phyloP scores from a whole-genome alignment of 2,888 invertebrate species.

The Epinotia nisella region DNA sequence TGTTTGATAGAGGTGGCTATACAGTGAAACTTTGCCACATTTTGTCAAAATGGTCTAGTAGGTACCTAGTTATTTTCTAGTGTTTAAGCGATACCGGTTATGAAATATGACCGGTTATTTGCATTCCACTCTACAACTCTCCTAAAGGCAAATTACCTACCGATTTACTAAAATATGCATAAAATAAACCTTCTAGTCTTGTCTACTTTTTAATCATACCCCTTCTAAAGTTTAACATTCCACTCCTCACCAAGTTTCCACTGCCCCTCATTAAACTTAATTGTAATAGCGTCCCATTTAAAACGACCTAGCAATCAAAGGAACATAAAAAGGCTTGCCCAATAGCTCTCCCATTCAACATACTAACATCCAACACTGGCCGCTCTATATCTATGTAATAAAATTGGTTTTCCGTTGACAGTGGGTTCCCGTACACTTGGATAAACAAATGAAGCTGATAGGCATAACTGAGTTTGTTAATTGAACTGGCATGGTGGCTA shows the following conservation, averaged over 20 bases:
- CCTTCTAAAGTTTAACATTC: not conserved
- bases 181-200: not conserved
- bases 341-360: conserved; percentile 12
- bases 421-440: conserved; percentile 7
- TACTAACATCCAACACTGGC: not conserved
- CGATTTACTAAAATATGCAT: not conserved
- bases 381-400: not conserved
- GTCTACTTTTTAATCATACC: not conserved
- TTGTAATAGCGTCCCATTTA: conserved; percentile 6
- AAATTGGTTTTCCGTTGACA: not conserved
- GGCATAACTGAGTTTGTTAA: conserved; percentile 39
- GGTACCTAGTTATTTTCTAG: too few species aligned
- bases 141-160: too few species aligned
- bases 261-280: not conserved
- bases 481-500: conserved; percentile 20
- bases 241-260: not conserved
- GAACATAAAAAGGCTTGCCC: conserved; percentile 24
- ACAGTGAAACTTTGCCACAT: too few species aligned
- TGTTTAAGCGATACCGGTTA: too few species aligned
- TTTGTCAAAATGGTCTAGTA: too few species aligned
- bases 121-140: too few species aligned
- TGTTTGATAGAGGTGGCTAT: too few species aligned
- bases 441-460: conserved; percentile 33
- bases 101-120: too few species aligned
- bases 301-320: conserved; percentile 20